Base-by-base conservation (phyloP, 1,140 invertebrate genomes). In the Anastatus disparis region DNA sequence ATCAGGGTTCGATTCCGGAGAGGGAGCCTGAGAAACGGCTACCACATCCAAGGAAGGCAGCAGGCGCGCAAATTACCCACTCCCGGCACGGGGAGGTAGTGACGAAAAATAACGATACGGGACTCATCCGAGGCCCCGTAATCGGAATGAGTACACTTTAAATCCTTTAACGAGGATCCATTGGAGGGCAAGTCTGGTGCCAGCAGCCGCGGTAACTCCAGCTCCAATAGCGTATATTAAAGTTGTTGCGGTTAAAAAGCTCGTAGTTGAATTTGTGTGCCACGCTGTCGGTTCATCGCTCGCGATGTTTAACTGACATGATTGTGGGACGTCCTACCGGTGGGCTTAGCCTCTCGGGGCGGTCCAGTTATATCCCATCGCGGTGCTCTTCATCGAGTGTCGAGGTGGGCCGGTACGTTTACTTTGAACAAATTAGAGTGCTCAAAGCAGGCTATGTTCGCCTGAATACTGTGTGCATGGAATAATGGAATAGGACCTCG, bases 131-230 rank as follows among this genome's bases (percentile, higher is more conserved):
- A 77, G 74, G 91, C 89, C 89, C 88, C 87, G 90, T 92, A 91
- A 94, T 93, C 88, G 91, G 91, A 94, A 94, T 94, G 92, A 93
- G 91, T 91, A 92, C 91, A 94, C 88, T 93, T 70, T 75, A 78
- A 80, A 76, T 75, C 75, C 76, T 78, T 64, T 70, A 89, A 93
- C 94, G 77, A 78, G 74, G 94, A 94, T 89, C 89, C 89, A 91
- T 93, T 93, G 92, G 91, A 94, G 93, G 93, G 93, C 92, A 95
- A 95, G 93, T 94, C 92, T 93, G 91, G 91, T 93, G 91, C 91
- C 91, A 93, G 92, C 92, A 92, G 91, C 91, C 89, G 93, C 93
- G 92, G 93, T 93, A 94, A 94, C 92, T 93, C 92, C 92, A 93
- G 91, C 93, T 93, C 91, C 91, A 92, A 91, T 91, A 93, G 91